These are phyloP conservation scores for Mycteria americana DNA, from an alignment of 2,797 vertebrate species.

Conservation along the genomic window DNA sequence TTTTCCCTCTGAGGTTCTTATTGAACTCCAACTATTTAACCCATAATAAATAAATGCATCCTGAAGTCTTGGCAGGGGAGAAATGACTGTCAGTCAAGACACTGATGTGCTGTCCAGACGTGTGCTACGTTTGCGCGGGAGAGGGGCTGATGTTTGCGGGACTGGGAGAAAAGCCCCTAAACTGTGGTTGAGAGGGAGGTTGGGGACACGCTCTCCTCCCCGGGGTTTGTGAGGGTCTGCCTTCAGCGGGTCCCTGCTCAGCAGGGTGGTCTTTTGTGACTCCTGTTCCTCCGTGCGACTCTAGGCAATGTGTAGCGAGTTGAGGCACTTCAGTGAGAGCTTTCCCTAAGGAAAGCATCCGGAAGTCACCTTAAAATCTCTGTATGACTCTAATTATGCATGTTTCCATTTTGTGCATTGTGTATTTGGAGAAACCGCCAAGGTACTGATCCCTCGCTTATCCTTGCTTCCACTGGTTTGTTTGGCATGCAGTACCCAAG, in stretches of 20 bases:
- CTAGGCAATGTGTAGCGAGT: accelerated
- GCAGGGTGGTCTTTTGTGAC: not conserved
- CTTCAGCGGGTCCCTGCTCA: not conserved
- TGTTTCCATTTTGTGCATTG: not conserved
- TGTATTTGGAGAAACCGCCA: not conserved
- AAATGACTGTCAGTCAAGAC: not conserved
- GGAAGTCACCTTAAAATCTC: not conserved
- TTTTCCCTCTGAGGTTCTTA: constrained; percentile 38
- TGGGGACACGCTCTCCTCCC: accelerated
- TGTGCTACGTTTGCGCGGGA: not conserved
- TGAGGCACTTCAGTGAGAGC: not conserved
- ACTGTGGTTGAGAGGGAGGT: accelerated
- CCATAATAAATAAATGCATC: constrained; percentile 15
- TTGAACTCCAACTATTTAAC: constrained; percentile 33
- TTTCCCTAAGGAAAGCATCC: not conserved
- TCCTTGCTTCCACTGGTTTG: not conserved
- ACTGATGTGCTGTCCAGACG: not conserved
- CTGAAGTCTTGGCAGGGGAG: constrained; percentile 10
- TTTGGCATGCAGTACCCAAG: not conserved
- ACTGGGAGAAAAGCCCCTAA: not conserved
- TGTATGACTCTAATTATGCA: not conserved
- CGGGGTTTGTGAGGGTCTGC: accelerated
- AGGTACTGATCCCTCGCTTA: not conserved
- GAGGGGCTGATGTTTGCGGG: not conserved
- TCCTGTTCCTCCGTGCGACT: not conserved